phyloP scores from a whole-genome alignment of 2,888 invertebrate species.

The Mesorhabditis belari region DNA sequence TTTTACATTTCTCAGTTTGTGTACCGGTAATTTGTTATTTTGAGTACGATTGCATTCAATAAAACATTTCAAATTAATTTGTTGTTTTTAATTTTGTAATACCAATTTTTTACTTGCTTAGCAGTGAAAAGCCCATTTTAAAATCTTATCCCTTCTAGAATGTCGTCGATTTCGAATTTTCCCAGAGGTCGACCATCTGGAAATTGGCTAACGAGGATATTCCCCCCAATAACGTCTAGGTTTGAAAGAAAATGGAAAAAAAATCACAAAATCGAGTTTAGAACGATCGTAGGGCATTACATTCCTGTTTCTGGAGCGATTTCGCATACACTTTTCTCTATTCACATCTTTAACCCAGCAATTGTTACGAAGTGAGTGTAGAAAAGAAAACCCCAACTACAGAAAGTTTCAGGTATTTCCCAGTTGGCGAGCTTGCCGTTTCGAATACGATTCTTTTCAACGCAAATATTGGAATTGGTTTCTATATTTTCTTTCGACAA shows the following conservation, averaged over 20 bases:
- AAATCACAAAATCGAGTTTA: conserved; percentile 1
- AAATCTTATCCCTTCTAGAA: no score
- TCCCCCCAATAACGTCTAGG: conserved; percentile 26
- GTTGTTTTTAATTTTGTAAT: no score
- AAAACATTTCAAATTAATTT: no score
- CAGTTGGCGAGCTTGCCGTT: conserved; percentile 51
- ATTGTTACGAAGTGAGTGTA: conserved; percentile 24
- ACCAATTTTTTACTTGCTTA: no score
- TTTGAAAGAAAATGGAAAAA: conserved; percentile 3
- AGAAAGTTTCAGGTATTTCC: conserved; percentile 52
- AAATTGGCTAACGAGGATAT: conserved; percentile 9
- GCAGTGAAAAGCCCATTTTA: no score
- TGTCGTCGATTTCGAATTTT: neutral
- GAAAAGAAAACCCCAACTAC: neutral
- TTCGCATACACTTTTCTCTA: conserved; percentile 42
- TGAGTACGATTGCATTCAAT: neutral
- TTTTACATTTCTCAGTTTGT: neutral
- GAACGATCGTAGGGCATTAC: conserved; percentile 38
- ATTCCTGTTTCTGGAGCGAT: conserved; percentile 42
- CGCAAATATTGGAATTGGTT: conserved; percentile 73
- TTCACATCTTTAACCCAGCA: conserved; percentile 43
- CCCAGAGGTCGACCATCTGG: neutral
- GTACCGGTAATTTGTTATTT: neutral
- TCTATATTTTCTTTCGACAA: conserved; percentile 64
- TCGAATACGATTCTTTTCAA: conserved; percentile 71